Conservation (phyloP, 2,888 invertebrate genomes). For the Macrostomum cliftonense region DNA sequence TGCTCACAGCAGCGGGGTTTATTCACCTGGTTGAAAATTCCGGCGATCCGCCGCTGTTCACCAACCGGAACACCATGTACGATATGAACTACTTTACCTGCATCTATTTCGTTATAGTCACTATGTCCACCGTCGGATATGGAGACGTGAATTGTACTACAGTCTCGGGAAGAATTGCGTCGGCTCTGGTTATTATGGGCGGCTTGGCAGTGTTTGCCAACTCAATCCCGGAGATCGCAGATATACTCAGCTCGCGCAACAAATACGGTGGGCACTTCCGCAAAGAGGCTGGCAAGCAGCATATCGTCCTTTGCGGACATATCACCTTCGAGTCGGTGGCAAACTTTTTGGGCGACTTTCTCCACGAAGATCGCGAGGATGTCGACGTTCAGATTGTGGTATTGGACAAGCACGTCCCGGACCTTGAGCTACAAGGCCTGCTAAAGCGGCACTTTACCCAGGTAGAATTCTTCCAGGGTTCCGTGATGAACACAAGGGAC, state of each 20-base stretch:
- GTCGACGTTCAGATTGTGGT: constrained; percentile 99
- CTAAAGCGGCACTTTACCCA: constrained; percentile 99
- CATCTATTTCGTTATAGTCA: constrained; percentile 97
- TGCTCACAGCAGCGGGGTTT: constrained; percentile 97
- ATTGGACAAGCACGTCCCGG: constrained; percentile 91
- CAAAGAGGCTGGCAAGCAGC: constrained; percentile 99
- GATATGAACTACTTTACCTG: constrained; percentile 88
- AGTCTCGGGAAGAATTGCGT: constrained; percentile 87
- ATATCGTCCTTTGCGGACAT: constrained; percentile 99
- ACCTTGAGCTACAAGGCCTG: constrained; percentile 98
- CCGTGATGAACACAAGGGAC: constrained; percentile 99
- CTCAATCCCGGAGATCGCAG: constrained; percentile 99
- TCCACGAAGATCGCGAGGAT: constrained; percentile 98
- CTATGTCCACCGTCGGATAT: constrained; percentile 99
- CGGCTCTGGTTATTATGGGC: constrained; percentile 98
- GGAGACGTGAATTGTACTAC: constrained; percentile 98
- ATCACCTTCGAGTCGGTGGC: constrained; percentile 99
- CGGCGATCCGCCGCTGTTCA: constrained; percentile 78
- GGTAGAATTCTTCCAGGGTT: constrained; percentile 91
- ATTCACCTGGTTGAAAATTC: constrained; percentile 99
- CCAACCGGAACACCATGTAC: constrained; percentile 3
- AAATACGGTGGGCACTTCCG: constrained; percentile 98
- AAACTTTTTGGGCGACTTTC: constrained; percentile 99
- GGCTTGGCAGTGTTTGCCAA: constrained; percentile 99
- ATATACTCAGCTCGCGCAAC: constrained; percentile 95